These are phyloP conservation scores for Ctenopoma kingsleyae DNA, from an alignment of 2,797 vertebrate genomes.

Conservation along the genomic window DNA sequence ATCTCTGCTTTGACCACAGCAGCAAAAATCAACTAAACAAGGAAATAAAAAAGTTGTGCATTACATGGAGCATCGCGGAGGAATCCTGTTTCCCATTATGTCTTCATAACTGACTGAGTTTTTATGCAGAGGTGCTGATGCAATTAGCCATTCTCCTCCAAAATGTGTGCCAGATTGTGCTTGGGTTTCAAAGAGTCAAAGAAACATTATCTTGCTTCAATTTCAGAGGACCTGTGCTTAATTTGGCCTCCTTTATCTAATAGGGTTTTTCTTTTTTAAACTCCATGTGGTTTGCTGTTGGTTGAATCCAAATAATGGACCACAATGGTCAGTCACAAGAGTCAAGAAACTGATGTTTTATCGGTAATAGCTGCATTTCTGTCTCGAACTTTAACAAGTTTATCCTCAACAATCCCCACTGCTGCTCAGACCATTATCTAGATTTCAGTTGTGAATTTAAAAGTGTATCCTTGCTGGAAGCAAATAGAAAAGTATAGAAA, in stretches of 20 bases:
- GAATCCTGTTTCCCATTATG: constrained; percentile 81
- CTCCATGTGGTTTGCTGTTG: constrained; percentile 74
- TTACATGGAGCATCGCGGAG: constrained; percentile 64
- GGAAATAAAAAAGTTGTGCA: constrained; percentile 72
- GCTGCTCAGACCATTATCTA: constrained; percentile 56
- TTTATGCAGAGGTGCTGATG: constrained; percentile 81
- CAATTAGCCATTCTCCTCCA: constrained; percentile 73
- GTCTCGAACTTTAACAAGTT: constrained; percentile 61
- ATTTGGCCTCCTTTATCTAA: constrained; percentile 80
- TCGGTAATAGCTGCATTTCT: constrained; percentile 54
- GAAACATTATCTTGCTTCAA: constrained; percentile 78
- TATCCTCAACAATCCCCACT: constrained; percentile 53
- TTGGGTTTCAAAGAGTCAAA: constrained; percentile 80
- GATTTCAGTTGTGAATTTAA: constrained; percentile 46
- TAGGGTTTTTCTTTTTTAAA: constrained; percentile 71
- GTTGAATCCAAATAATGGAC: constrained; percentile 69
- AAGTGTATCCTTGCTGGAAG: constrained; percentile 22
- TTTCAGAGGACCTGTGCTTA: constrained; percentile 76
- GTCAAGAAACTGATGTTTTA: constrained; percentile 59
- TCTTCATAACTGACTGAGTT: constrained; percentile 76
- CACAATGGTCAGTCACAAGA: constrained; percentile 51
- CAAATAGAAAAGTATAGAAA: constrained; percentile 26
- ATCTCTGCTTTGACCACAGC: constrained; percentile 65
- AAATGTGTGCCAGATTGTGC: constrained; percentile 72
- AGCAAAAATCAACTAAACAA: constrained; percentile 9